Evolutionary conservation across 1,140 invertebrate genomes (phyloP), one percentile per base, ranked within the genome.

Genomic region (Sycobia sp.): DNA sequence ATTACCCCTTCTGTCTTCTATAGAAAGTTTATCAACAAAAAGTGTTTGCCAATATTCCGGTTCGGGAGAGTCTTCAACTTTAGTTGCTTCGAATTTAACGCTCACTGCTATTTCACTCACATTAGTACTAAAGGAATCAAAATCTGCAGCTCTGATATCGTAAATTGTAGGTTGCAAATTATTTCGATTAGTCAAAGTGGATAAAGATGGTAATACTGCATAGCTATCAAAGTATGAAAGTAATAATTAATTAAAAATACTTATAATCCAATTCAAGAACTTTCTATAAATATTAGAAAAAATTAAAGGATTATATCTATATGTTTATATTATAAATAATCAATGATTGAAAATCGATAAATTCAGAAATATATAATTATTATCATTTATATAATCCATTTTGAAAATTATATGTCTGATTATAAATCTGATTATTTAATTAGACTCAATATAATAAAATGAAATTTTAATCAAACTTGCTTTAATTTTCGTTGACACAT

Each of bases 111-210:
- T 0, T 2, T 2, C 13, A n/a, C n/a, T 60, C 9, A n/a, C 13
- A 22, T 60, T 59, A 2, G 27, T 3, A 4, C 1, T 1, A 22
- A 65, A 65, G 2, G 3, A 16, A 13, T 49, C 43, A 22, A 32
- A 60, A 18, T 60, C 50, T 14, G 57, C 50, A 9, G 57, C 50
- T 29, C 49, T 16, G 7, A 65, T 60, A n/a, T 65, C 34, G 9
- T 65, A 65, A 38, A 65, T 60, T 9, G 43, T 60, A 1, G 57
- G 56, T 18, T 47, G 56, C 0, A 13, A 0, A 25, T 16, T 60
- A 5, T 60, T 65, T 10, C 63, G 39, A 55, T 60, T 60, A 32
- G 39, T 60, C 11, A 65, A n/a, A 20, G 56, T 60, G 27, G 63
- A 60, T 10, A 65, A 13, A 4, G 56, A 34, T 16, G 63, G 50